A percentile compares a stretch with the other conserved stretches of the same genome.
phyloP scores from a whole-genome alignment of 2,113 vertebrate genomes.

The Ranitomeya variabilis region DNA sequence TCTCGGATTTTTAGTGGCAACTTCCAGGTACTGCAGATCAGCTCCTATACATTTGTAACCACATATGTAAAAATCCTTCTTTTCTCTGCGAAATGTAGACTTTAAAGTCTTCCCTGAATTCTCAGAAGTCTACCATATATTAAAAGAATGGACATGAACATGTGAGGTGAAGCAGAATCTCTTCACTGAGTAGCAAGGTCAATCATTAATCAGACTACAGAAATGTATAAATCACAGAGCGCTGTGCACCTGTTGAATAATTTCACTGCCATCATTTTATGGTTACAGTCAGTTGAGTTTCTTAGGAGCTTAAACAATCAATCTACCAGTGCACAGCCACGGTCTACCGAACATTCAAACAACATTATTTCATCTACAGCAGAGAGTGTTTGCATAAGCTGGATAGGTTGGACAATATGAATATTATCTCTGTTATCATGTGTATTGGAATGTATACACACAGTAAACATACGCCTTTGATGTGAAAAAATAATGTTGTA shows the following conservation, averaged over 20 bases:
- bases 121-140: not conserved
- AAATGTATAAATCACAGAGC: not conserved
- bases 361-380: not conserved
- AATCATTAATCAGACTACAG: not conserved
- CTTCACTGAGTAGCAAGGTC: not conserved
- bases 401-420: not conserved
- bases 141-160: not conserved
- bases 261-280: not conserved
- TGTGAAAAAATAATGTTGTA: not conserved
- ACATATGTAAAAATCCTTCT: too few species aligned
- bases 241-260: not conserved
- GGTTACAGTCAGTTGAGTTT: not conserved
- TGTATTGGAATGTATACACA: not conserved
- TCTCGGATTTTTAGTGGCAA: too few species aligned
- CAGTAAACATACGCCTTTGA: not conserved
- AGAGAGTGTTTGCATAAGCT: not conserved
- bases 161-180: not conserved
- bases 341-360: not conserved
- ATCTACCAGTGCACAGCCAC: not conserved
- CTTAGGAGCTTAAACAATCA: not conserved
- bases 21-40: too few species aligned
- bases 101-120: not conserved
- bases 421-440: not conserved
- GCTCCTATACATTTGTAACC: too few species aligned
- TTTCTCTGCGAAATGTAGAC: too few species aligned